Evolutionary conservation across 1,140 invertebrate genomes (phyloP).

Genomic region (Nebria ingens): DNA sequence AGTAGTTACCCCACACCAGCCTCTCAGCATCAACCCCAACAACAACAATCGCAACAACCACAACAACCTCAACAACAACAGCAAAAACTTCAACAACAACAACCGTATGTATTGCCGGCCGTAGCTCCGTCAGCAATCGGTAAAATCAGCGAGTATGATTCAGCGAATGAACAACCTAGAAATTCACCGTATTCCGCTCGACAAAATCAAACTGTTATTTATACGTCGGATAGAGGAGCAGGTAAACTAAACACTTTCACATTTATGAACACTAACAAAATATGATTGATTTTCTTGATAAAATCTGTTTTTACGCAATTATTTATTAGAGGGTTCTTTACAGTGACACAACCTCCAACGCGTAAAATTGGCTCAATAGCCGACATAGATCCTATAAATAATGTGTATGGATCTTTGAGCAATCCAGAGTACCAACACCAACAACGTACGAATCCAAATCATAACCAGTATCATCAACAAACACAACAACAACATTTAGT

Average conservation of each 20-base stretch:
- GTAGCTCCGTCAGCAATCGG: constrained; percentile 40
- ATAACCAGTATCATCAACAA: constrained; percentile 28
- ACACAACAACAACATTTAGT: constrained; percentile 21
- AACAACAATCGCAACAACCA: constrained; percentile 20
- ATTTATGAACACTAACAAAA: neutral
- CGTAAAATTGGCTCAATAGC: constrained; percentile 83
- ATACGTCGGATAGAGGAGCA: constrained; percentile 62
- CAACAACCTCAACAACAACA: constrained; percentile 26
- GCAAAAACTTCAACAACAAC: constrained; percentile 19
- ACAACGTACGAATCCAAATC: constrained; percentile 31
- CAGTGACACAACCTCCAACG: constrained; percentile 49
- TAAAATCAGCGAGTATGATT: constrained; percentile 72
- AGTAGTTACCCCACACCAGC: constrained; percentile 9
- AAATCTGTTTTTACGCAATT: too few species aligned
- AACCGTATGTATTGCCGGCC: constrained; percentile 12
- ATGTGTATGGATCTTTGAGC: constrained; percentile 70
- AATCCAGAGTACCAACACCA: constrained; percentile 37
- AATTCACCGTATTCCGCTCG: constrained; percentile 62
- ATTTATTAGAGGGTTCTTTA: constrained; percentile 14
- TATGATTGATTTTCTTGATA: neutral
- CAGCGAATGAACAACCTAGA: constrained; percentile 57
- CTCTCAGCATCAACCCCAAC: constrained; percentile 23
- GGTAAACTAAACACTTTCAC: constrained; percentile 26
- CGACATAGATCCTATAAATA: constrained; percentile 92
- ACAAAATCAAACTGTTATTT: constrained; percentile 66